Evolutionary conservation across 2,113 vertebrate species (phyloP).

Genomic region (Grallaria varia): DNA sequence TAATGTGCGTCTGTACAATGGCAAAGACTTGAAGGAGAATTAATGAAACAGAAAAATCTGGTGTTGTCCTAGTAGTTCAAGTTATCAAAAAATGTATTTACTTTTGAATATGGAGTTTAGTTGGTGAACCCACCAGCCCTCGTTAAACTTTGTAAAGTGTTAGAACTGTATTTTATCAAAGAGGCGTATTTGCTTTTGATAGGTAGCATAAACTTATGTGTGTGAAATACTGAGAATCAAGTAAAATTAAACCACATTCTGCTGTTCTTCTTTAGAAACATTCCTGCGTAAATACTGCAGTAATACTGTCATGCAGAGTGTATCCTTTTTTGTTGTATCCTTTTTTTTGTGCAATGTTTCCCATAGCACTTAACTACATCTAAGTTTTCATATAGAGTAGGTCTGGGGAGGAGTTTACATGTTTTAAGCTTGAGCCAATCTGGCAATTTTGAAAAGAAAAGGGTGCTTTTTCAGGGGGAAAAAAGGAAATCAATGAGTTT

Average conservation of each 20-base stretch:
- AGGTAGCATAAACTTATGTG: slow-evolving; percentile 55
- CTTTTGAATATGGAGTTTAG: neutral
- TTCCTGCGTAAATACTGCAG: slow-evolving; percentile 81
- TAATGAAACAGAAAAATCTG: neutral
- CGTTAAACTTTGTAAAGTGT: neutral
- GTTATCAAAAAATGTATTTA: neutral
- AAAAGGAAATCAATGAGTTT: slow-evolving; percentile 5
- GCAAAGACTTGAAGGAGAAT: neutral
- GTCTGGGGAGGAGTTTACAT: slow-evolving; percentile 27
- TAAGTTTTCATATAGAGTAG: slow-evolving; percentile 1
- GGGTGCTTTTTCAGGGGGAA: neutral
- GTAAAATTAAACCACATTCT: slow-evolving; percentile 78
- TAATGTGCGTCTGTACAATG: neutral
- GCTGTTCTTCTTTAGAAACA: slow-evolving; percentile 85
- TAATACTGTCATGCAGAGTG: slow-evolving; percentile 82
- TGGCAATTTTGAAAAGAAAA: neutral
- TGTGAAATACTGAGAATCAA: slow-evolving; percentile 57
- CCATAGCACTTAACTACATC: neutral
- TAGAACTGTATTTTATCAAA: neutral
- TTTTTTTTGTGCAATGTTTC: slow-evolving; percentile 76
- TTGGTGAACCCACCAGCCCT: neutral
- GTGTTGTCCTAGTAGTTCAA: neutral
- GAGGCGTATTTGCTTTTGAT: slow-evolving; percentile 23
- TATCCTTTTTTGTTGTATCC: slow-evolving; percentile 88
- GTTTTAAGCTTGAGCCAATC: slow-evolving; percentile 1